These are phyloP conservation scores for Pimpla rufipes DNA, from an alignment of 2,888 invertebrate genomes.

Conservation along the genomic window DNA sequence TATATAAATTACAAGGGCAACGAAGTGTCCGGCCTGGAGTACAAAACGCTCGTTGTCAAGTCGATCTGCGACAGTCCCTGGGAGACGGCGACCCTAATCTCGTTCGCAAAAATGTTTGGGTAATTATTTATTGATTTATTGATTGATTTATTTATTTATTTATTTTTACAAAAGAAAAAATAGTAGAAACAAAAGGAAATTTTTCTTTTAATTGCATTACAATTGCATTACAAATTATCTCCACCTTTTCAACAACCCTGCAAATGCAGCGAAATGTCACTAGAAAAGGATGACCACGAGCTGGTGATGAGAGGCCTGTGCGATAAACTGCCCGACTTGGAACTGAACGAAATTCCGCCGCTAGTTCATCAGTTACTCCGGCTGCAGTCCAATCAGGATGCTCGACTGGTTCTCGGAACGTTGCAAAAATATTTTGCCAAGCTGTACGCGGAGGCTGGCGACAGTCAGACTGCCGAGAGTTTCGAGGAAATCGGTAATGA, in stretches of 20 bases:
- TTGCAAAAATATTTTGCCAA: slow-evolving; percentile 86
- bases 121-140: too few relatives aligned
- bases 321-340: slow-evolving; percentile 87
- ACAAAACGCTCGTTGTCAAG: slow-evolving; percentile 88
- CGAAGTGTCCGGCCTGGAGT: slow-evolving; percentile 88
- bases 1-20: slow-evolving; percentile 87
- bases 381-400: slow-evolving; percentile 86
- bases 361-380: slow-evolving; percentile 89
- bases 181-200: too few relatives aligned
- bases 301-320: slow-evolving; percentile 89
- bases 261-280: slow-evolving; percentile 87
- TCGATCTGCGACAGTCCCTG: slow-evolving; percentile 88
- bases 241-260: slow-evolving; percentile 34
- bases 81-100: slow-evolving; percentile 88
- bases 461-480: slow-evolving; percentile 69
- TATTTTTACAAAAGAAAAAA: too few relatives aligned
- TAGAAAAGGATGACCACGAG: slow-evolving; percentile 88
- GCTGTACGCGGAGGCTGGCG: slow-evolving; percentile 78
- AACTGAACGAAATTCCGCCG: slow-evolving; percentile 89
- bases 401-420: slow-evolving; percentile 85
- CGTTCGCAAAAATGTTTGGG: slow-evolving; percentile 90
- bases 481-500: slow-evolving; percentile 77
- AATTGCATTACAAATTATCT: slow-evolving; percentile 49
- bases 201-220: too few relatives aligned
- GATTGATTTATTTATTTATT: too few relatives aligned